Evolutionary conservation across 2,113 vertebrate genomes (phyloP).

Genomic region (Hylia prasina): DNA sequence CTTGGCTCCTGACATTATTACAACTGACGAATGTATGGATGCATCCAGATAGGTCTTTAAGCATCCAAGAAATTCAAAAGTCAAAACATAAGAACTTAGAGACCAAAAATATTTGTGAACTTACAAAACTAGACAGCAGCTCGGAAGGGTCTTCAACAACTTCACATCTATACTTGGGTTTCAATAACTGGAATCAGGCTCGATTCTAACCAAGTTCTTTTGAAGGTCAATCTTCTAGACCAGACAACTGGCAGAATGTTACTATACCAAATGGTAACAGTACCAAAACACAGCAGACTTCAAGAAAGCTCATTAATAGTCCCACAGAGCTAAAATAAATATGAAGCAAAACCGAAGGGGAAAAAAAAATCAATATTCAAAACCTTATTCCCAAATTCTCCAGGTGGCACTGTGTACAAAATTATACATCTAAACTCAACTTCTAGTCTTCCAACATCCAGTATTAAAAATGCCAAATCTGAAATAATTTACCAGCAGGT

Average conservation of each 20-base stretch:
- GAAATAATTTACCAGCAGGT: constrained; percentile 11
- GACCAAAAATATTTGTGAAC: background rate
- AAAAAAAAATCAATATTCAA: constrained; percentile 1
- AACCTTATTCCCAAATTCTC: constrained; percentile 57
- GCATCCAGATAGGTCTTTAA: background rate
- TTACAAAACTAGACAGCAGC: background rate
- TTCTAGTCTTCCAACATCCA: background rate
- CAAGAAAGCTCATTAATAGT: background rate
- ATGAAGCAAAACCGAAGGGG: background rate
- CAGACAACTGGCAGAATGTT: background rate
- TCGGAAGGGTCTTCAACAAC: background rate
- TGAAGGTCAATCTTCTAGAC: background rate
- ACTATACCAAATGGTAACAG: background rate
- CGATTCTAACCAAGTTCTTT: background rate
- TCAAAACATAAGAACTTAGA: background rate
- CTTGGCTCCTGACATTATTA: background rate
- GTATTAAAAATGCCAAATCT: constrained; percentile 9
- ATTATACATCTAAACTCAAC: constrained; percentile 46
- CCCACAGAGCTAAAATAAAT: background rate
- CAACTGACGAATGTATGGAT: background rate
- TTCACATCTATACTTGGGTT: background rate
- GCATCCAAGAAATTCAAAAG: background rate
- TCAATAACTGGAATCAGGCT: background rate
- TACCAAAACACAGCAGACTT: background rate
- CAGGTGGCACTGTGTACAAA: constrained; percentile 65